Base-by-base conservation (phyloP, 2,113 vertebrate genomes). In the Orcinus orca region DNA sequence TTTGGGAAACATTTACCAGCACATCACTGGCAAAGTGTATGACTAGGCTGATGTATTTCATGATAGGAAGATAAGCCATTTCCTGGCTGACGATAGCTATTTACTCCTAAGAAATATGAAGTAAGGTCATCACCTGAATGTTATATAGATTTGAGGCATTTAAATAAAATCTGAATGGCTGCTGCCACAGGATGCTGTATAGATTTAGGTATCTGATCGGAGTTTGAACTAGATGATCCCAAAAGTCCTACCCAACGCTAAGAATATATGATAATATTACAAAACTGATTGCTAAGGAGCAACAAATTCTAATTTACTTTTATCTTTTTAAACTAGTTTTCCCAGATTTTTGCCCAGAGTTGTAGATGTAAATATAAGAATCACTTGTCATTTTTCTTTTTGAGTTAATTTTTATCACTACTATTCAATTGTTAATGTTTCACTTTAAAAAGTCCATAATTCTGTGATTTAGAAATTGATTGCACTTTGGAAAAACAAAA, bases 331-430 rank as follows among this genome's bases (percentile, higher is more conserved):
- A 93, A 67, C 2, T 65, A 65, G 9, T 92, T 91, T 96, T 73
- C 0, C 41, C 41, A 90, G 36, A 55, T 53, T 85, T 93, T 80
- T 33, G 67, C 67, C 41, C 31, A 73, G 36, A 85, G 25, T 73
- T 82, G 5, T 81, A 76, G 65, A 55, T 81, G 70, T 58, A 95
- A 84, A 82, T 74, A 60, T n/a, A 50, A 50, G 17, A 60, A 44
- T 76, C 36, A 33, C 18, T 81, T 88, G 8, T 81, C 81, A 89
- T 65, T 95, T 94, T 97, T 88, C 44, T 83, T 82, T 67, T 50
- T 93, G 62, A 63, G 53, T 89, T 93, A 47, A 44, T 93, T 93
- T 85, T 97, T 96, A 73, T 85, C 36, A 65, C 68, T 92, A 18
- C 53, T 68, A 14, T 82, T 92, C 36, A 79, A 13, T 47, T 88